Evolutionary conservation across 2,797 vertebrate species (phyloP).

Genomic region (Erpetoichthys calabaricus): DNA sequence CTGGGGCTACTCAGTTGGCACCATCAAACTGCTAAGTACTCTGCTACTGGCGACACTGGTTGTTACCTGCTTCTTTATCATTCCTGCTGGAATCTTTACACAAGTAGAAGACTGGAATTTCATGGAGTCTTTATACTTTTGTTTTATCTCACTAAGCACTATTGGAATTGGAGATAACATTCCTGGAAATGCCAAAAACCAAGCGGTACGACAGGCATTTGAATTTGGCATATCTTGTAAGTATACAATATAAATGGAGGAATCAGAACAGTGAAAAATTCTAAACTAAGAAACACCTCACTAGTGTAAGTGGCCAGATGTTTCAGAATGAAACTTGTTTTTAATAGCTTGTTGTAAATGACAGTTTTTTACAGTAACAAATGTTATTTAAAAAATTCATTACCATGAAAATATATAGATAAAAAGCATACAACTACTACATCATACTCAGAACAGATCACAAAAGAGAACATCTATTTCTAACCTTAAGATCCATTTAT

Average conservation of each 20-base stretch:
- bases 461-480: too few species aligned
- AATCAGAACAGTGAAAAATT: too few species aligned
- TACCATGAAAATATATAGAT: too few species aligned
- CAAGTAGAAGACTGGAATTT: conserved; percentile 42
- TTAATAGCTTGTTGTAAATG: background rate
- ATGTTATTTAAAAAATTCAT: too few species aligned
- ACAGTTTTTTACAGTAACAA: background rate
- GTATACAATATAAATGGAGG: conserved; percentile 12
- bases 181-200: conserved; percentile 31
- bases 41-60: conserved; percentile 24
- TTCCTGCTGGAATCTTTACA: conserved; percentile 46
- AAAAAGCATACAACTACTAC: too few species aligned
- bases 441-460: too few species aligned
- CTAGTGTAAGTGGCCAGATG: too few species aligned
- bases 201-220: conserved; percentile 29
- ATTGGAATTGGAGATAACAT: conserved; percentile 52
- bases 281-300: too few species aligned
- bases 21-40: conserved; percentile 31
- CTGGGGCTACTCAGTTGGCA: conserved; percentile 32
- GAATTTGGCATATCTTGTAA: conserved; percentile 56
- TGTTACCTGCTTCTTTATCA: conserved; percentile 33
- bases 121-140: conserved; percentile 58
- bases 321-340: background rate
- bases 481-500: too few species aligned
- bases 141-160: conserved; percentile 61